phyloP scores from a whole-genome alignment of 1,140 invertebrate species.

The Myzus persicae region DNA sequence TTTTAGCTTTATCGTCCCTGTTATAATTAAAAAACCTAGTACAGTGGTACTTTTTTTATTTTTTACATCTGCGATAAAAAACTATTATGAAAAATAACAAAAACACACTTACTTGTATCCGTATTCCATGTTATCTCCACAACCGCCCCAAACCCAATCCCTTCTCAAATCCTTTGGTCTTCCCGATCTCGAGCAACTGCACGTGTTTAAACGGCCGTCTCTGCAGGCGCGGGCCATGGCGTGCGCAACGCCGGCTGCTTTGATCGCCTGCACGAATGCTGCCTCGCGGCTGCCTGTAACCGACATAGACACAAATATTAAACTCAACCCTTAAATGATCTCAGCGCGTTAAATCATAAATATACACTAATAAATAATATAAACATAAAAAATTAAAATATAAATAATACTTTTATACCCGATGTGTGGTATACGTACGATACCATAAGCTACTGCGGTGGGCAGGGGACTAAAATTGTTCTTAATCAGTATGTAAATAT shows the following conservation, averaged over 20 bases:
- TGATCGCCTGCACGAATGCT: conserved; percentile 89
- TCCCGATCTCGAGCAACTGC: conserved; percentile 82
- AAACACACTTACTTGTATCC: conserved; percentile 81
- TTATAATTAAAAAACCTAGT: conserved; percentile 22
- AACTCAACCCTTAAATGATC: background rate
- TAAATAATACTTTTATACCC: background rate
- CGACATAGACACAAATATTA: conserved; percentile 59
- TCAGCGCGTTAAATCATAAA: background rate
- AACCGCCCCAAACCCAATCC: conserved; percentile 97
- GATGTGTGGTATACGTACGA: background rate
- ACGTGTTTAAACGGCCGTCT: conserved; percentile 86
- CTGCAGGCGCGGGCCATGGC: conserved; percentile 86
- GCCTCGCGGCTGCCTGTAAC: conserved; percentile 85
- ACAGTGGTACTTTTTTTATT: background rate
- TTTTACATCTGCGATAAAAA: conserved; percentile 59
- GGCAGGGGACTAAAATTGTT: too few relatives aligned
- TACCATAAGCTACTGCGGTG: background rate
- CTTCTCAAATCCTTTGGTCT: conserved; percentile 81
- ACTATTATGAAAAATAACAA: background rate
- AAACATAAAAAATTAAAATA: too few relatives aligned
- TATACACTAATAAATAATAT: background rate
- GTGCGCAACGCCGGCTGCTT: conserved; percentile 87
- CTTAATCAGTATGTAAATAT: too few relatives aligned
- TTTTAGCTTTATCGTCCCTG: background rate
- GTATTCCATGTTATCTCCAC: conserved; percentile 94